Evolutionary conservation across 1,140 invertebrate genomes (phyloP), one percentile per base, ranked within the genome.

Genomic region (Aphaenogaster floridana): DNA sequence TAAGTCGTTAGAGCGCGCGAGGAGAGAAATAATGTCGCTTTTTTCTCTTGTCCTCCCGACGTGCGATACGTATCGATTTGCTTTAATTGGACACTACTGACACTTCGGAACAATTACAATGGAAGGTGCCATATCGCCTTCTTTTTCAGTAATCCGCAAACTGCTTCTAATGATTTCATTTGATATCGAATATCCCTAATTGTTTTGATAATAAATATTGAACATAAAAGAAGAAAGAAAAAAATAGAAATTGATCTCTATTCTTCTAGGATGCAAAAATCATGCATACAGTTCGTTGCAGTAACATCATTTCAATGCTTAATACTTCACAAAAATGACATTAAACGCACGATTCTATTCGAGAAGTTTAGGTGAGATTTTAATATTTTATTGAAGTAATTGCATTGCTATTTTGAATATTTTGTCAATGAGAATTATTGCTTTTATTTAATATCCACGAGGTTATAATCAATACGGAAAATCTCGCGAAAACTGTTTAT

Each of bases 1-100:
- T 84, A 84, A 84, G 57, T 76, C 54, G n/a, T 84, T 84, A 74
- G n/a, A 84, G 45, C 54, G 69, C 39, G 50, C 50, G 66, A 71
- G n/a, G 11, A 5, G 34, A 74, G n/a, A n/a, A 63, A 9, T 50
- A 59, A 61, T 8, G 11, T 45, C 39, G 21, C 11, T 50, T 48
- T 71, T 36, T 54, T 76, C 8, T 63, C 34, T 39, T 50, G 5
- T 69, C 36, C 4, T 59, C 3, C 7, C 50, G 13, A 21, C 42
- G 42, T 50, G 59, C 78, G 63, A 74, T 69, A 50, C 57, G 68
- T 74, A 76, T 36, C 69, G 42, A 84, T 76, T 84, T 42, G 42
- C 57, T 76, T 84, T 84, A 84, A 84, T 84, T 76, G 69, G 69
- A 76, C 42, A 21, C 28, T 34, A 21, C 42, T 39, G 69, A 63